Conservation (phyloP, 2,113 vertebrate genomes). For the Seriola quinqueradiata region DNA sequence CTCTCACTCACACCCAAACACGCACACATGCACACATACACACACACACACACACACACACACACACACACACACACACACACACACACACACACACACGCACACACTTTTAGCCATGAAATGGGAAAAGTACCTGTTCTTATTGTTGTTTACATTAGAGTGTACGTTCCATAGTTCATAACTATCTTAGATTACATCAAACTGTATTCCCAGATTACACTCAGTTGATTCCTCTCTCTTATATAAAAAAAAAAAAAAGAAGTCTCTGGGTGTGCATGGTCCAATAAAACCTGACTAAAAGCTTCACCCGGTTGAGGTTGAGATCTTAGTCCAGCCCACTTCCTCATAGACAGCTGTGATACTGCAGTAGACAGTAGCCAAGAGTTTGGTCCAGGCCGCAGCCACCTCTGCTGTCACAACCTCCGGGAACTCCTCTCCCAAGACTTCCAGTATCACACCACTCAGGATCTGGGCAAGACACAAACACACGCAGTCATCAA, state of each 20-base stretch:
- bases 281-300: background rate
- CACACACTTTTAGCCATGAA: conserved; percentile 28
- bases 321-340: conserved; percentile 88
- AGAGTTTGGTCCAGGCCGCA: conserved; percentile 92
- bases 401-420: conserved; percentile 88
- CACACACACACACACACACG: conserved; percentile 1
- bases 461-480: conserved; percentile 87
- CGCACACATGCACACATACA: conserved; percentile 11
- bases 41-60: background rate
- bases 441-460: conserved; percentile 93
- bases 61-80: conserved; percentile 8
- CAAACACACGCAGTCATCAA: background rate
- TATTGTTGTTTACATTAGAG: conserved; percentile 22
- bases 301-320: conserved; percentile 87
- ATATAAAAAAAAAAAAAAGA: background rate
- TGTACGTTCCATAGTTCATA: conserved; percentile 25
- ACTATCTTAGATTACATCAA: conserved; percentile 45
- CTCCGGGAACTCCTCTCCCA: conserved; percentile 88
- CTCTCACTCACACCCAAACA: background rate
- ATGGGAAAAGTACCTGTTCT: conserved; percentile 14
- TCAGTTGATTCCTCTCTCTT: conserved; percentile 20
- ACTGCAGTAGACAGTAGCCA: conserved; percentile 85
- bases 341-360: conserved; percentile 90
- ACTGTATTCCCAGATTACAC: conserved; percentile 40
- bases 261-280: conserved; percentile 16